phyloP scores from a whole-genome alignment of 2,888 invertebrate genomes.

The Sipha maydis region DNA sequence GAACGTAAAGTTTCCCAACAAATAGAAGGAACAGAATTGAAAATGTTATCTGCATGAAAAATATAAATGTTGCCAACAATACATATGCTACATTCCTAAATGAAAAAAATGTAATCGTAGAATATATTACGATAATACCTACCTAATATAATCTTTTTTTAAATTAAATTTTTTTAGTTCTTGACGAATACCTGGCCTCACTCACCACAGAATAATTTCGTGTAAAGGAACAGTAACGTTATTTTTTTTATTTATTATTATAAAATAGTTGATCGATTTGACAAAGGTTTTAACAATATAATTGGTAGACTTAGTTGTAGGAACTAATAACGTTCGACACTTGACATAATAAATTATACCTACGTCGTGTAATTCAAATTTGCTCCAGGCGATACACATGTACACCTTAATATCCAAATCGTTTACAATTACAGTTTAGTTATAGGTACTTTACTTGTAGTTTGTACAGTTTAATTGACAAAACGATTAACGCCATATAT shows the following conservation, averaged over 20 bases:
- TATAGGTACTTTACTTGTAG: neutral
- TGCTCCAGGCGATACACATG: conserved; percentile 12
- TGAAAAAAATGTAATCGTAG: too few relatives aligned
- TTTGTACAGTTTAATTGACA: conserved; percentile 9
- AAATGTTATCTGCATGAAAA: too few relatives aligned
- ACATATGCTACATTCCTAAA: too few relatives aligned
- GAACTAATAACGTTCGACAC: neutral
- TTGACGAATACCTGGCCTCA: too few relatives aligned
- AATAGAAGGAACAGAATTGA: too few relatives aligned
- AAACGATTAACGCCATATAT: neutral
- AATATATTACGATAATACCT: too few relatives aligned
- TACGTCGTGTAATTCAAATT: neutral
- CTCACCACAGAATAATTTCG: neutral
- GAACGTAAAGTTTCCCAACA: too few relatives aligned
- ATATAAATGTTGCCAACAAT: too few relatives aligned
- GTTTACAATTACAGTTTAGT: neutral
- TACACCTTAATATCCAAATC: neutral
- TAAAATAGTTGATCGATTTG: neutral
- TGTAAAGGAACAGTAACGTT: neutral
- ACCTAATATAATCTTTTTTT: too few relatives aligned
- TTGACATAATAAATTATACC: conserved; percentile 4
- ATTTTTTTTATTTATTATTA: neutral
- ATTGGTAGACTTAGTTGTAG: neutral
- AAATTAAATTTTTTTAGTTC: too few relatives aligned
- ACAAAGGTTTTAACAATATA: neutral